These are phyloP conservation scores for Conistra vaccinii DNA, from an alignment of 2,888 invertebrate species.

Conservation along the genomic window DNA sequence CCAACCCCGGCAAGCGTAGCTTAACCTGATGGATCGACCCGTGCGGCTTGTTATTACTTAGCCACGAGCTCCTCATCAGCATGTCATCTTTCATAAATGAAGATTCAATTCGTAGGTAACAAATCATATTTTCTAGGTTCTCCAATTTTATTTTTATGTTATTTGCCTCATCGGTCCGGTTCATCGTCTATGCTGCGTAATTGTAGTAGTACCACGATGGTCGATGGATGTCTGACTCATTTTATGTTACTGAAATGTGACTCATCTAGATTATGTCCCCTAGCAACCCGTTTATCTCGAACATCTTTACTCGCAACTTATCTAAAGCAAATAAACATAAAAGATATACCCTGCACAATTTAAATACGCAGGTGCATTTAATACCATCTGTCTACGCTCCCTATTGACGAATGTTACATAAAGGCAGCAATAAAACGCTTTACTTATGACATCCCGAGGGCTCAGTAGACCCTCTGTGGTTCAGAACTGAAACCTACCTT, in stretches of 20 bases:
- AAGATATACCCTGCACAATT: slow-evolving; percentile 34
- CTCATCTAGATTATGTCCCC: slow-evolving; percentile 23
- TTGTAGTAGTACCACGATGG: not conserved
- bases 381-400: slow-evolving; percentile 65
- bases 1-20: too few species aligned
- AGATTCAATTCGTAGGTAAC: too few species aligned
- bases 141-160: not conserved
- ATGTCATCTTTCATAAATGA: too few species aligned
- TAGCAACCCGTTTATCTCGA: slow-evolving; percentile 37
- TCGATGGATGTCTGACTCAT: too few species aligned
- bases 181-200: not conserved
- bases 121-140: not conserved
- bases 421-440: slow-evolving; percentile 68
- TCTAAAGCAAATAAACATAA: slow-evolving; percentile 48
- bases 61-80: too few species aligned
- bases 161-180: not conserved
- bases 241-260: slow-evolving; percentile 24
- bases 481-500: slow-evolving; percentile 51
- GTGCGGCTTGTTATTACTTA: too few species aligned
- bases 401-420: slow-evolving; percentile 66
- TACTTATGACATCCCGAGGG: slow-evolving; percentile 64
- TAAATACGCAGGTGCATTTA: slow-evolving; percentile 60
- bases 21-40: too few species aligned
- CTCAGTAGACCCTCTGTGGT: slow-evolving; percentile 58
- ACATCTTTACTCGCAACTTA: slow-evolving; percentile 26